Percentiles rank a stretch among this genome's conserved stretches.
Conservation (phyloP, 2,797 vertebrate genomes). For the Hyperoplus immaculatus region DNA sequence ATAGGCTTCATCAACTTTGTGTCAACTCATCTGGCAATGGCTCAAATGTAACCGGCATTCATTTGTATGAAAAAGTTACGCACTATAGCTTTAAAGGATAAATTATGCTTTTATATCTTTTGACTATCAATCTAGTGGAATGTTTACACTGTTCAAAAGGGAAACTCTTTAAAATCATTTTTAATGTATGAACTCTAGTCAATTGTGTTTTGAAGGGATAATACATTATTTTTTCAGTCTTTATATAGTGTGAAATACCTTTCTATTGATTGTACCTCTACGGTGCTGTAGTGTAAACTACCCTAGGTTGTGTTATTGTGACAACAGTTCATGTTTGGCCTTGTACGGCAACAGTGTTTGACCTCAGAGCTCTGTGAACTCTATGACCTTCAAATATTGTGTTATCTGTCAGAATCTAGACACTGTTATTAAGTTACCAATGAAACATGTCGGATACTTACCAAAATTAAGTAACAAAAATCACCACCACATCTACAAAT, state of each 20-base stretch:
- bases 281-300: constrained; percentile 16
- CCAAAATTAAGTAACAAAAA: not conserved
- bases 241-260: constrained; percentile 36
- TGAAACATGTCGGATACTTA: not conserved
- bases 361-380: constrained; percentile 38
- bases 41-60: too few species aligned
- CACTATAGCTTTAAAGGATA: not conserved
- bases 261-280: constrained; percentile 3
- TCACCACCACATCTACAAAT: not conserved
- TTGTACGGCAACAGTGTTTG: constrained; percentile 21
- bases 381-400: constrained; percentile 10
- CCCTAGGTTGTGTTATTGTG: not conserved
- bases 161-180: constrained; percentile 65
- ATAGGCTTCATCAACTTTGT: too few species aligned
- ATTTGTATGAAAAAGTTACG: too few species aligned
- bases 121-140: constrained; percentile 57
- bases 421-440: not conserved
- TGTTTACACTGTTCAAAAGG: constrained; percentile 48
- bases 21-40: too few species aligned
- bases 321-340: not conserved
- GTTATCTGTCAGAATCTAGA: not conserved
- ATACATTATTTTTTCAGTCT: constrained; percentile 79
- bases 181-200: constrained; percentile 62
- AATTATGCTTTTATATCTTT: constrained; percentile 50
- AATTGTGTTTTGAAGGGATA: constrained; percentile 63